A percentile compares a stretch with the other conserved stretches of the same genome.
Conservation (phyloP, 2,888 invertebrate species). For the Dendrolimus houi region DNA sequence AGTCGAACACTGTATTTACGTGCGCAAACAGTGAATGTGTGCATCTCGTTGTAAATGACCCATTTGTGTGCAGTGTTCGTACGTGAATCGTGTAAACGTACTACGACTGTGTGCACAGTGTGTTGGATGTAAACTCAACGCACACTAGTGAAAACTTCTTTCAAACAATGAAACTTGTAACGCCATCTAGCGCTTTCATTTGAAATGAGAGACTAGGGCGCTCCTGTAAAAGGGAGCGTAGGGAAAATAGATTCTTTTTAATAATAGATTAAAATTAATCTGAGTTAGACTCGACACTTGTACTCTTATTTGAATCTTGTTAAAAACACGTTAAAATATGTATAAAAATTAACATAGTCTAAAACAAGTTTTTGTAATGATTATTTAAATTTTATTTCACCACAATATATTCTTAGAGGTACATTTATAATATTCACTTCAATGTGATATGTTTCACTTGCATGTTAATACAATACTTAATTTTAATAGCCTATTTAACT, state of each 20-base stretch:
- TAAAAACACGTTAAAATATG: no score
- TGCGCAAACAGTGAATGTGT: slow-evolving; percentile 11
- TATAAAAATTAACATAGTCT: no score
- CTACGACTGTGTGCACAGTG: slow-evolving; percentile 19
- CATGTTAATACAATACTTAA: no score
- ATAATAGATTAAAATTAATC: no score
- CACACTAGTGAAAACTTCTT: slow-evolving; percentile 41
- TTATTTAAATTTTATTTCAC: no score
- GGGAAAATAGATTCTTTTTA: neutral
- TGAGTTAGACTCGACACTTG: no score
- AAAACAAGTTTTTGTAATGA: no score
- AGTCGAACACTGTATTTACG: slow-evolving; percentile 11
- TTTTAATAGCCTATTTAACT: no score
- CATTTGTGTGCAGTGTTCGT: slow-evolving; percentile 13
- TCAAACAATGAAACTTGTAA: slow-evolving; percentile 36
- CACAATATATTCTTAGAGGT: no score
- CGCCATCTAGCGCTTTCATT: slow-evolving; percentile 49
- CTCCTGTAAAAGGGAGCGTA: slow-evolving; percentile 30
- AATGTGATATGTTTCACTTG: no score
- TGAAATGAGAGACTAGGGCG: slow-evolving; percentile 30
- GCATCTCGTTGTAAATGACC: slow-evolving; percentile 13
- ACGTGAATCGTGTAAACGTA: slow-evolving; percentile 5
- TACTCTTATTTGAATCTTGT: no score
- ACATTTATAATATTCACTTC: no score
- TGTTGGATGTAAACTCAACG: slow-evolving; percentile 25